Evolutionary conservation across 1,140 invertebrate genomes (phyloP).

Genomic region (Geopemphigus sp.): DNA sequence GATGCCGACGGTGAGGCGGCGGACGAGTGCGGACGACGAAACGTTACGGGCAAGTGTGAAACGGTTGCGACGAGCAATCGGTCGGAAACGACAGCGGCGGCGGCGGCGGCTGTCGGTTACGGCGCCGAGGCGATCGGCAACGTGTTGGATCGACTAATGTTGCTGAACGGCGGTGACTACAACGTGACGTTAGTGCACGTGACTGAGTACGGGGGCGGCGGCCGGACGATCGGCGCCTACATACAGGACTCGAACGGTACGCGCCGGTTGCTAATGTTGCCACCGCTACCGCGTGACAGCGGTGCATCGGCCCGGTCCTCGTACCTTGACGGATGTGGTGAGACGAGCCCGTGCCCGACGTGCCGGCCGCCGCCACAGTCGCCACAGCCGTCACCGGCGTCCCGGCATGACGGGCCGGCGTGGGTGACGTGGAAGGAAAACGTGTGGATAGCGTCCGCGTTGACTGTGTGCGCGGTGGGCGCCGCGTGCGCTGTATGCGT

Average conservation of each 20-base stretch:
- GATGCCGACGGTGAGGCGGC: not conserved
- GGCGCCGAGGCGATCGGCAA: not conserved
- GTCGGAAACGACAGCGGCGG: not conserved
- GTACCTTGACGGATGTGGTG: not conserved
- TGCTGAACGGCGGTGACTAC: constrained; percentile 19
- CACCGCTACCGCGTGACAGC: too few relatives aligned
- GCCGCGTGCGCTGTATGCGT: constrained; percentile 58
- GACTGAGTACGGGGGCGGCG: constrained; percentile 3
- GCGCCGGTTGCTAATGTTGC: not conserved
- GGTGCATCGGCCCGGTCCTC: not conserved
- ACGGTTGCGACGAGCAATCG: not conserved
- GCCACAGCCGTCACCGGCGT: not conserved
- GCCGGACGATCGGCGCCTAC: constrained; percentile 5
- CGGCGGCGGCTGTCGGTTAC: not conserved
- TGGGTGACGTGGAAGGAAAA: constrained; percentile 54
- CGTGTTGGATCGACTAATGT: not conserved
- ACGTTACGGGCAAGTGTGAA: not conserved
- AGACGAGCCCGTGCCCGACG: not conserved
- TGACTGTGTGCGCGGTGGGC: constrained; percentile 58
- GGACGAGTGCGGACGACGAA: not conserved
- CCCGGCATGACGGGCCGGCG: not conserved
- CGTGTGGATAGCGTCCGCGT: constrained; percentile 58
- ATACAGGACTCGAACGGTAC: constrained; percentile 31
- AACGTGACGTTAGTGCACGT: constrained; percentile 42
- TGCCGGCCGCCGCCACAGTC: not conserved